These are phyloP conservation scores for Gonocerus acuteangulatus DNA, from an alignment of 2,888 invertebrate genomes.

Conservation along the genomic window DNA sequence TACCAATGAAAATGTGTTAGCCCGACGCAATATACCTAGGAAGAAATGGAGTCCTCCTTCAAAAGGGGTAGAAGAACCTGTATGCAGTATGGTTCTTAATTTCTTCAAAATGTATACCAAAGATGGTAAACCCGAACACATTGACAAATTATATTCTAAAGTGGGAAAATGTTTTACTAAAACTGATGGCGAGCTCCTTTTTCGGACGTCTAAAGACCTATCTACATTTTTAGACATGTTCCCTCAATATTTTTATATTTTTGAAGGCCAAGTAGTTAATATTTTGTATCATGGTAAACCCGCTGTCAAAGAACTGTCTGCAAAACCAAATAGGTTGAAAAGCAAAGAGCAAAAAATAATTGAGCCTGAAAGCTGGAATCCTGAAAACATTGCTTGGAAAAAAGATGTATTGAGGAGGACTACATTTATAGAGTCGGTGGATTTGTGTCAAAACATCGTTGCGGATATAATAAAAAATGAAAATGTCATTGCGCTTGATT, in stretches of 20 bases:
- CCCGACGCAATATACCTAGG: not conserved
- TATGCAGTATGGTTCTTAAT: not conserved
- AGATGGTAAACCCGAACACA: not conserved
- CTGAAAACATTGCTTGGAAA: too few relatives aligned
- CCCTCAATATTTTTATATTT: not conserved
- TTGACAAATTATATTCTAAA: not conserved
- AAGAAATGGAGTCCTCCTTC: not conserved
- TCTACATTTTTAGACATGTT: not conserved
- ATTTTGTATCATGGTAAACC: not conserved
- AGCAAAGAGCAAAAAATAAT: too few relatives aligned
- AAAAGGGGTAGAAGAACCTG: not conserved
- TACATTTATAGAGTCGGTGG: not conserved
- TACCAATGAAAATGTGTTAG: not conserved
- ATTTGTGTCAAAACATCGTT: not conserved
- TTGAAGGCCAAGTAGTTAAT: not conserved
- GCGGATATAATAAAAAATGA: not conserved
- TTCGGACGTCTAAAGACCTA: not conserved
- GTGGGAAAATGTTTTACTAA: not conserved
- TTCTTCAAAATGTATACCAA: not conserved
- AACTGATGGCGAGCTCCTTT: not conserved
- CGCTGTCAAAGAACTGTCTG: too few relatives aligned
- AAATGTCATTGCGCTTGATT: not conserved
- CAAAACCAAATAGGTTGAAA: too few relatives aligned
- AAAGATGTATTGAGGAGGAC: not conserved
- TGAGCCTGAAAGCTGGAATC: too few relatives aligned